Evolutionary conservation across 2,888 invertebrate species (phyloP).

Genomic region (Caenorhabditis panamensis): DNA sequence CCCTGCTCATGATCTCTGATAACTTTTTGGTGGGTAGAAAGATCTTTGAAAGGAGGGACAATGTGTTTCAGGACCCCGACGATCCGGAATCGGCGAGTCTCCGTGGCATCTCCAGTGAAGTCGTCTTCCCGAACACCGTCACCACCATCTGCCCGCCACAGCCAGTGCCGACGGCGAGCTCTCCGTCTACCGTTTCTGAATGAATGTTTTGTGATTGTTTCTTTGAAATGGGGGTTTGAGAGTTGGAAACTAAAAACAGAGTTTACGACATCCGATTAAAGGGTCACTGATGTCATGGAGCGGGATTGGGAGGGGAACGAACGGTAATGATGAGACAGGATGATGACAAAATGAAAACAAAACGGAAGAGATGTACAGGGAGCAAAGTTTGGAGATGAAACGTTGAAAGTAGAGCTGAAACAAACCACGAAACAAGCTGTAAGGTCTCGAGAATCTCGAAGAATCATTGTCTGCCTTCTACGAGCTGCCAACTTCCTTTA

Average conservation of each 20-base stretch:
- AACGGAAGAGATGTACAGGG: neutral
- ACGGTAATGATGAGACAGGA: neutral
- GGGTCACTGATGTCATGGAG: no score
- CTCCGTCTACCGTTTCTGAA: neutral
- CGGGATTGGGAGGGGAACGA: neutral
- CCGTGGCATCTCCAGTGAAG: constrained; percentile 39
- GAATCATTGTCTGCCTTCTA: no score
- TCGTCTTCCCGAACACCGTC: constrained; percentile 27
- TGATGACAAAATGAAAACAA: neutral
- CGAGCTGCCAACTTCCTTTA: no score
- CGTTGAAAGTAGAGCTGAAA: no score
- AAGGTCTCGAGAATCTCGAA: no score
- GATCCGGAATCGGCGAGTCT: constrained; percentile 46
- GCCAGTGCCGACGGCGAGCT: neutral
- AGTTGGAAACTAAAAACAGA: neutral
- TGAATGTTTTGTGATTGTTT: no score
- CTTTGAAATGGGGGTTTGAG: neutral
- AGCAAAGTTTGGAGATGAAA: neutral
- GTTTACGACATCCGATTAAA: neutral
- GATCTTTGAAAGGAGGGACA: neutral
- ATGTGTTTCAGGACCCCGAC: constrained; percentile 29
- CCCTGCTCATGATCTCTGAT: constrained; percentile 27
- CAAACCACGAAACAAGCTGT: no score
- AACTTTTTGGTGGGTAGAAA: constrained; percentile 24
- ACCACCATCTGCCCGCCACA: neutral